Conservation (phyloP, 1,140 invertebrate species). For the Leptinotarsa texana region DNA sequence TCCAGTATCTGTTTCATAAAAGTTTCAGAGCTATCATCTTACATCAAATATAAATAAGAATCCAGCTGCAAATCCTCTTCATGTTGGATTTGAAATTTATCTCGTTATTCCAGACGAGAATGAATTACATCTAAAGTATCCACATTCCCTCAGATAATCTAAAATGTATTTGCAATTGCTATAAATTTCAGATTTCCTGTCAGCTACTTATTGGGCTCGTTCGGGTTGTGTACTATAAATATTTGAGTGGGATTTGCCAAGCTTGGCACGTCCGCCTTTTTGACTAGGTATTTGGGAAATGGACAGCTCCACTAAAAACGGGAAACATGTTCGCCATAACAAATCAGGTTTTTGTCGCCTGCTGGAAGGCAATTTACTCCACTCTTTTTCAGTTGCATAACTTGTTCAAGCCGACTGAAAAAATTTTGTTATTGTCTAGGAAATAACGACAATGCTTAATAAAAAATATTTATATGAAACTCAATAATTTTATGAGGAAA, state of each 20-base stretch:
- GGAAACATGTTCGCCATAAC: constrained; percentile 35
- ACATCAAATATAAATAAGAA: not conserved
- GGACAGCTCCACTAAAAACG: constrained; percentile 39
- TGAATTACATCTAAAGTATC: constrained; percentile 23
- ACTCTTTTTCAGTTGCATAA: not conserved
- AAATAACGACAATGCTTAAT: no score
- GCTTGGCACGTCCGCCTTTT: constrained; percentile 35
- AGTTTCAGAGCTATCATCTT: not conserved
- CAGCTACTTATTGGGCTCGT: constrained; percentile 34
- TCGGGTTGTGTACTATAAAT: constrained; percentile 37
- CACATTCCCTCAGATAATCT: constrained; percentile 26
- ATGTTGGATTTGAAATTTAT: constrained; percentile 27
- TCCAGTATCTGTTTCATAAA: not conserved
- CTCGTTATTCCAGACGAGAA: constrained; percentile 18
- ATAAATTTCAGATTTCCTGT: constrained; percentile 41
- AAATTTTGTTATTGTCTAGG: no score
- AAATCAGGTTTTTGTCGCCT: constrained; percentile 28
- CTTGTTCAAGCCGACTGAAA: not conserved
- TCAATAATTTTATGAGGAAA: no score
- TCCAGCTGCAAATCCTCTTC: constrained; percentile 21
- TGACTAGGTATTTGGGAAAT: constrained; percentile 41
- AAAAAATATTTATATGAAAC: no score
- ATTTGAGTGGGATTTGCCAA: constrained; percentile 37
- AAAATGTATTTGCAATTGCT: constrained; percentile 30
- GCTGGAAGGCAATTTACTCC: not conserved